Base-by-base conservation (phyloP, 2,113 vertebrate species). In the Fulica atra region DNA sequence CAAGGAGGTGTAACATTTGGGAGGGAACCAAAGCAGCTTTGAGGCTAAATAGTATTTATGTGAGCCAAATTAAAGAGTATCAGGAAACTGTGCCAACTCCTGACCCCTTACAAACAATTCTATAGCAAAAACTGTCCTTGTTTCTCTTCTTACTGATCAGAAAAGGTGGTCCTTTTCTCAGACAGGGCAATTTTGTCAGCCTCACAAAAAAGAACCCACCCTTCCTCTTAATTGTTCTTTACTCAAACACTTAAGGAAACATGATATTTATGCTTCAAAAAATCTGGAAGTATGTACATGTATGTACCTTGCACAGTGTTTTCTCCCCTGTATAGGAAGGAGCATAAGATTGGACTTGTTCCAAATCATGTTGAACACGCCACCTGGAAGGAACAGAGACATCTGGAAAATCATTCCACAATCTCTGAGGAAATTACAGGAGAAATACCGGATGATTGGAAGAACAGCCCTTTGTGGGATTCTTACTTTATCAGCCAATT, bases 341-440 rank as follows among this genome's bases (percentile, higher is more conserved):
- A 92, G 88, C 23, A 28, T 56, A 80, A 85, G 74, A 69, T 95
- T 98, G 98, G 97, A 93, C 69, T 64, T 61, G 40, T 54, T 97
- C 97, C 97, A 97, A 97, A 89, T 97, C 93, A 90, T 96, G 96
- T 96, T 96, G 89, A 96, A 97, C 96, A 96, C 48, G 1, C 95
- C 96, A 97, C 96, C 97, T 97, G 96, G 96, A 97, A 96, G 93
- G 88, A 96, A 88, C 92, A 70, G 89, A 96, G 95, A 96, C 97
- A 98, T 97, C 97, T 97, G 98, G 97, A 97, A 97, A 97, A 97
- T 95, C 96, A 97, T 97, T 96, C 95, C 93, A 86, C 85, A 64
- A 65, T 97, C 96, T 97, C 97, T 85, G 91, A 97, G 97, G 96
- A 97, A 97, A 98, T 98, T 97, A 96, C 79, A 95, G 88, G 86